A percentile compares a stretch with the other conserved stretches of the same genome.
Conservation (phyloP, 2,797 vertebrate genomes). For the Hydrophis major region DNA sequence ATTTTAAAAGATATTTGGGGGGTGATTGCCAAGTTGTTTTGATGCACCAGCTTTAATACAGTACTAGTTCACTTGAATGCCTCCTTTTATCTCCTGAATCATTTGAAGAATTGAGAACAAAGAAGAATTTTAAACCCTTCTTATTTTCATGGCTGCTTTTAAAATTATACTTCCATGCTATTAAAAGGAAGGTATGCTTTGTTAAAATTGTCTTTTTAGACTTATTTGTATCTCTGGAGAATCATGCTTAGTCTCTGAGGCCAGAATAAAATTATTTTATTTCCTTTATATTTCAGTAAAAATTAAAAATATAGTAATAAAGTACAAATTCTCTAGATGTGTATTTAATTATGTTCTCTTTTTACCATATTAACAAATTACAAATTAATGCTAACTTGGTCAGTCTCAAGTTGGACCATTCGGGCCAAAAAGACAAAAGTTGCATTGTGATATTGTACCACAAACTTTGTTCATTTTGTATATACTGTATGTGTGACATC, state of each 20-base stretch:
- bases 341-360: not conserved
- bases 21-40: not conserved
- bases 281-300: not conserved
- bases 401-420: not conserved
- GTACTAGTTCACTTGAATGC: not conserved
- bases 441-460: not conserved
- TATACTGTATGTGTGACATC: not conserved
- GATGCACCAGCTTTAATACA: not conserved
- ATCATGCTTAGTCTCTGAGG: not conserved
- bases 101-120: not conserved
- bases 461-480: not conserved
- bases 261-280: not conserved
- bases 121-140: not conserved
- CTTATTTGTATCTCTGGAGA: not conserved
- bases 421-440: not conserved
- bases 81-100: not conserved
- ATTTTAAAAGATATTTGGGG: not conserved
- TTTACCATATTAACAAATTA: not conserved
- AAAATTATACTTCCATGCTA: not conserved
- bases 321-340: not conserved
- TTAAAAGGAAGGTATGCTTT: not conserved
- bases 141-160: slow-evolving; percentile 6
- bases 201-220: not conserved
- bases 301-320: not conserved
- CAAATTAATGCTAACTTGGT: not conserved